Conservation (phyloP, 2,113 vertebrate genomes). For the Clarias magur region DNA sequence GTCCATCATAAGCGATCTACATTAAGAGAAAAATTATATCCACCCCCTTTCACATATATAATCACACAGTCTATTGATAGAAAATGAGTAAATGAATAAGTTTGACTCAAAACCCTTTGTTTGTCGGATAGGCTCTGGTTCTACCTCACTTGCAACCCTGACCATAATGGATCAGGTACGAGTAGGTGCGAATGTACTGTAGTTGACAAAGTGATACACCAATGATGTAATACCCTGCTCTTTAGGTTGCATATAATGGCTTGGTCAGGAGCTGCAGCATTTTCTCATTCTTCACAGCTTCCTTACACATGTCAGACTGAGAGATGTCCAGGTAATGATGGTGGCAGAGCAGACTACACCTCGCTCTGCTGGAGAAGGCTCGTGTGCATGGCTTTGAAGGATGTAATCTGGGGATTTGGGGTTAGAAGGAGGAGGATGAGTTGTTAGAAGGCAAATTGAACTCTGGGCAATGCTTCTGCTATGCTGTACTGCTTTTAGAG, state of each 20-base stretch:
- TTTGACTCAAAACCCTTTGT: not conserved
- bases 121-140: not conserved
- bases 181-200: too few relatives aligned
- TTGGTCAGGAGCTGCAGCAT: not conserved
- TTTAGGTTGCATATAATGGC: not conserved
- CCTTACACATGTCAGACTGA: constrained; percentile 3
- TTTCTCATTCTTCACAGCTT: constrained; percentile 28
- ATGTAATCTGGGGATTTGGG: constrained; percentile 68
- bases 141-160: not conserved
- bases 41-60: too few relatives aligned
- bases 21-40: not conserved
- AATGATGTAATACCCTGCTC: not conserved
- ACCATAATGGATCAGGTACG: not conserved
- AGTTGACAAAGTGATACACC: not conserved
- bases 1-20: not conserved
- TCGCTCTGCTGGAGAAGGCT: constrained; percentile 63
- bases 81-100: not conserved
- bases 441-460: constrained; percentile 44
- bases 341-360: constrained; percentile 67
- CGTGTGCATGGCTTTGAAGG: constrained; percentile 59
- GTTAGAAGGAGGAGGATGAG: constrained; percentile 45
- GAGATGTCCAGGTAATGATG: constrained; percentile 55
- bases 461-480: constrained; percentile 23
- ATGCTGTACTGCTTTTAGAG: constrained; percentile 44
- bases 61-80: not conserved